Percentiles rank a stretch among this genome's conserved stretches.
These are phyloP conservation scores for Molanna angustata DNA, from an alignment of 2,888 invertebrate species.

Conservation along the genomic window DNA sequence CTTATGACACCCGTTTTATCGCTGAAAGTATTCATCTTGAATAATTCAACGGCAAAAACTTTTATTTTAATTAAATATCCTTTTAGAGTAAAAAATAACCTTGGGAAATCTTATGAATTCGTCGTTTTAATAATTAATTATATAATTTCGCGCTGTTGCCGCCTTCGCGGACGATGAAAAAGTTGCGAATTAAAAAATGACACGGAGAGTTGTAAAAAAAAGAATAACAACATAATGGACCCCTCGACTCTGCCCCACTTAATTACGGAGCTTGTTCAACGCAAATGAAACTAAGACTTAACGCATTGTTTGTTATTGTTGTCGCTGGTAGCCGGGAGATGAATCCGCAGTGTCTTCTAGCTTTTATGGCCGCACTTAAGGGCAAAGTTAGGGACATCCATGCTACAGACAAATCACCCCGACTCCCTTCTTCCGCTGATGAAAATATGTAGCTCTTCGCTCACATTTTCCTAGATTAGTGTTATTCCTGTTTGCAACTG, in stretches of 20 bases:
- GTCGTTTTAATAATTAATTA: too few relatives aligned
- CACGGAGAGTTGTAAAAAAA: too few relatives aligned
- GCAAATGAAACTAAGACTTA: constrained; percentile 31
- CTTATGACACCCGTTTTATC: too few relatives aligned
- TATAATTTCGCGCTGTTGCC: too few relatives aligned
- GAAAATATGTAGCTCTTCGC: background rate
- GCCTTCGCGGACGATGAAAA: too few relatives aligned
- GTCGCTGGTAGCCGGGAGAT: constrained; percentile 18
- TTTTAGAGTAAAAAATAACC: too few relatives aligned
- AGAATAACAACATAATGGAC: constrained; percentile 18
- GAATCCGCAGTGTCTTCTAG: constrained; percentile 11
- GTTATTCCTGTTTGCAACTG: background rate
- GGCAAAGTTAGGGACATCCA: background rate
- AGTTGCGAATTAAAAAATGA: too few relatives aligned
- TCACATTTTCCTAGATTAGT: background rate
- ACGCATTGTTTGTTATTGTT: constrained; percentile 31
- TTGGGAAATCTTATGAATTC: too few relatives aligned
- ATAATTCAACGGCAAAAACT: too few relatives aligned
- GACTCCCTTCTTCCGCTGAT: constrained; percentile 3
- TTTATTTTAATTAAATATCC: too few relatives aligned
- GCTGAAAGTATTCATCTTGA: too few relatives aligned
- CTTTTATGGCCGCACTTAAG: constrained; percentile 26
- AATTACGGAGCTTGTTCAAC: constrained; percentile 28
- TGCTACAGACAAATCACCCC: constrained; percentile 1
- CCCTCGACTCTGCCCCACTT: constrained; percentile 23